Evolutionary conservation across 2,113 vertebrate species (phyloP).

Genomic region (Platichthys flesus): DNA sequence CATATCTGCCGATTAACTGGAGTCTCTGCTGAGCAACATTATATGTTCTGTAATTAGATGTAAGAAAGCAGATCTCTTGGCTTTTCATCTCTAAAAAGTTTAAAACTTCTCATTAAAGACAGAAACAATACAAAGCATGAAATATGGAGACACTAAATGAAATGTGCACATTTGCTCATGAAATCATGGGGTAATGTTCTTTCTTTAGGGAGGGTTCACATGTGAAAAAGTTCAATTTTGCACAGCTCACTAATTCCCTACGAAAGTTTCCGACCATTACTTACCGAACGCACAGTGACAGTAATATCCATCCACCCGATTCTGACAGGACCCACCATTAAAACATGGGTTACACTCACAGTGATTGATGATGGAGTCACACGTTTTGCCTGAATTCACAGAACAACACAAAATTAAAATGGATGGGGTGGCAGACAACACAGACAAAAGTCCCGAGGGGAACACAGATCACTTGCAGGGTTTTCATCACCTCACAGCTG

Average conservation of each 20-base stretch:
- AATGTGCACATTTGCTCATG: constrained; percentile 47
- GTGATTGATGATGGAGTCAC: constrained; percentile 95
- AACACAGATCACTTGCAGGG: constrained; percentile 50
- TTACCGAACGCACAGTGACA: constrained; percentile 98
- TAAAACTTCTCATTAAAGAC: neutral
- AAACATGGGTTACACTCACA: constrained; percentile 99
- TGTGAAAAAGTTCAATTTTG: constrained; percentile 35
- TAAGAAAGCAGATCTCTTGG: constrained; percentile 10
- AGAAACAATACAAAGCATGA: constrained; percentile 9
- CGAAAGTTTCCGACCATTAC: constrained; percentile 72
- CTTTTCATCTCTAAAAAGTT: neutral
- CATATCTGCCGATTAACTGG: constrained; percentile 45
- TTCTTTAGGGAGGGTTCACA: constrained; percentile 21
- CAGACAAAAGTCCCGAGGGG: constrained; percentile 39
- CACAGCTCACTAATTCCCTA: neutral
- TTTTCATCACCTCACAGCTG: constrained; percentile 61
- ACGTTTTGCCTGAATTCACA: constrained; percentile 92
- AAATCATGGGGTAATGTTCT: constrained; percentile 29
- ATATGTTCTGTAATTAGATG: neutral
- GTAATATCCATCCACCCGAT: constrained; percentile 91
- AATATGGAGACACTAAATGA: constrained; percentile 52
- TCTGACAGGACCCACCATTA: constrained; percentile 97
- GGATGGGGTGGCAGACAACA: constrained; percentile 78
- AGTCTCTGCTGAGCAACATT: constrained; percentile 12
- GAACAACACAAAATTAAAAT: constrained; percentile 85